phyloP scores from a whole-genome alignment of 2,797 vertebrate genomes.

The Luscinia megarhynchos region DNA sequence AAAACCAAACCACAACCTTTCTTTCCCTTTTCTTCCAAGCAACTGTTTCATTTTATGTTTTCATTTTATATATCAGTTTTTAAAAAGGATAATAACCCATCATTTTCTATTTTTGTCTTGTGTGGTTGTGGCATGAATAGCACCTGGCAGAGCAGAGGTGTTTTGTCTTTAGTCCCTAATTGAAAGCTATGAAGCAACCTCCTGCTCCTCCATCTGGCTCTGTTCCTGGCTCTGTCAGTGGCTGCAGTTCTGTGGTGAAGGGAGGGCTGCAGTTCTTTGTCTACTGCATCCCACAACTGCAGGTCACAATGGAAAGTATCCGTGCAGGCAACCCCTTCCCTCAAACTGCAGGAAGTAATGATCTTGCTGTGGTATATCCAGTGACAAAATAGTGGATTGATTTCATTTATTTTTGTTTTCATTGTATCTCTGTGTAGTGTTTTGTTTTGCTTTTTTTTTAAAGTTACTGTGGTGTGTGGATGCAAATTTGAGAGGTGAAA shows the following conservation, averaged over 20 bases:
- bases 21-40: background rate
- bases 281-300: background rate
- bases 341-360: background rate
- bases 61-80: background rate
- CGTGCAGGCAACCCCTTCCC: background rate
- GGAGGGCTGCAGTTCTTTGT: background rate
- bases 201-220: background rate
- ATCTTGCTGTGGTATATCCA: background rate
- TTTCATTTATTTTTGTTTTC: background rate
- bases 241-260: accelerated
- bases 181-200: background rate
- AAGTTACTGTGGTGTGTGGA: background rate
- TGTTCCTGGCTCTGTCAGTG: background rate
- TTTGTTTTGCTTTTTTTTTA: too few species aligned
- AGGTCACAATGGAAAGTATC: background rate
- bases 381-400: background rate
- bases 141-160: background rate
- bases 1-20: background rate
- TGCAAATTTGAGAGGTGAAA: background rate
- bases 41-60: background rate
- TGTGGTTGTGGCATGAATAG: background rate
- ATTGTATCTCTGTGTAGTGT: accelerated
- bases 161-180: accelerated
- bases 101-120: background rate
- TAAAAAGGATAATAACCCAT: background rate